Conservation (phyloP, 2,888 invertebrate genomes). For the Hedychridium roseum region DNA sequence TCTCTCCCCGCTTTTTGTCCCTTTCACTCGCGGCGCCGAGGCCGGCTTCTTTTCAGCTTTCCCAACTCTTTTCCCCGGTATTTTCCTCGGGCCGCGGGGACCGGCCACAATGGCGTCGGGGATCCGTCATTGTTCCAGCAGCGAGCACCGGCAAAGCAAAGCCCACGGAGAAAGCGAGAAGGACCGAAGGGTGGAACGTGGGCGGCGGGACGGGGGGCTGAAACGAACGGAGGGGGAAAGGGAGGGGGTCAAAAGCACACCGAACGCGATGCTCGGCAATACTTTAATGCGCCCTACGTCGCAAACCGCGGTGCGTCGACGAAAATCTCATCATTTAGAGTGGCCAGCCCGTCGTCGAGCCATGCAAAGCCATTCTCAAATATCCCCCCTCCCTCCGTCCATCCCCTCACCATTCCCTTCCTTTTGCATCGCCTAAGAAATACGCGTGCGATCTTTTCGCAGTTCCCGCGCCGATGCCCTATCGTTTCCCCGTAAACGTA, state of each 20-base stretch:
- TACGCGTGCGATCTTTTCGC: conserved; percentile 7
- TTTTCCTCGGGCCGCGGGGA: conserved; percentile 32
- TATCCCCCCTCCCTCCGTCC: conserved; percentile 4
- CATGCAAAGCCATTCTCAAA: conserved; percentile 16
- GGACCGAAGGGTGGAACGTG: too few relatives aligned
- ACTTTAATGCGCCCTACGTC: conserved; percentile 51
- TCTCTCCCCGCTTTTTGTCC: conserved; percentile 8
- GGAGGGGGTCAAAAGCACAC: too few relatives aligned
- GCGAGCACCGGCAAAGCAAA: conserved; percentile 44
- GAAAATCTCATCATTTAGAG: conserved; percentile 60
- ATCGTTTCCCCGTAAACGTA: conserved; percentile 4
- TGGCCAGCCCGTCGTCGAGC: conserved; percentile 38
- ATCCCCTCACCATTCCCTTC: conserved; percentile 12
- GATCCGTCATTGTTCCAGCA: conserved; percentile 54
- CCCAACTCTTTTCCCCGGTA: conserved; percentile 23
- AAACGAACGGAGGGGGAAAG: too few relatives aligned
- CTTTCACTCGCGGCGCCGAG: background rate
- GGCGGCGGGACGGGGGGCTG: too few relatives aligned
- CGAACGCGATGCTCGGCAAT: conserved; percentile 49
- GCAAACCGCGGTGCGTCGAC: background rate
- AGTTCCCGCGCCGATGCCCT: conserved; percentile 6
- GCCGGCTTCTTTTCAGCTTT: conserved; percentile 17
- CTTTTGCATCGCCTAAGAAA: conserved; percentile 5
- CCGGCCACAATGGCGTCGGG: conserved; percentile 49
- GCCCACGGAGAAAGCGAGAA: conserved; percentile 22